phyloP scores from a whole-genome alignment of 2,113 vertebrate genomes.

The Podarcis raffonei region DNA sequence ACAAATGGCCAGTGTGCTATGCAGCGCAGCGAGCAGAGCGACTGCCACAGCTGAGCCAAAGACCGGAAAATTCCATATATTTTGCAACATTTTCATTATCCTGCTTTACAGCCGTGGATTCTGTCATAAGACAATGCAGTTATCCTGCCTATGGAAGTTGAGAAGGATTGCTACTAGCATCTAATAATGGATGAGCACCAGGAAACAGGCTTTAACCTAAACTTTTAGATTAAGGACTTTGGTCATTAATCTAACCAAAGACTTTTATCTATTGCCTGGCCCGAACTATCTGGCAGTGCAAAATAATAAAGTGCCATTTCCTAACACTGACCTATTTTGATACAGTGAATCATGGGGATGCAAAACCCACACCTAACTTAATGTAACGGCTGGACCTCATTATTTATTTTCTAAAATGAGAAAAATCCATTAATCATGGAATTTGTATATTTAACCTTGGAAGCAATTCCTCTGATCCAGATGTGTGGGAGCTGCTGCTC shows the following conservation, averaged over 20 bases:
- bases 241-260: conserved; percentile 30
- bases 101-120: conserved; percentile 45
- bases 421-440: not conserved
- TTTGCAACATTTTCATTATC: conserved; percentile 71
- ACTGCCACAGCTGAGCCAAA: conserved; percentile 71
- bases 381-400: not conserved
- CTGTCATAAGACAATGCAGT: conserved; percentile 33
- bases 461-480: not conserved
- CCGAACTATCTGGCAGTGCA: not conserved
- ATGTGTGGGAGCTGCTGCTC: not conserved
- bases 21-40: conserved; percentile 64
- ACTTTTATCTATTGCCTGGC: not conserved
- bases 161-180: not conserved
- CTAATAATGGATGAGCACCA: conserved; percentile 20
- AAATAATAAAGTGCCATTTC: not conserved
- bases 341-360: not conserved
- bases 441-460: not conserved
- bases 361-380: not conserved
- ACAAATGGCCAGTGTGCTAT: conserved; percentile 72
- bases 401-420: not conserved
- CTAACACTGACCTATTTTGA: not conserved
- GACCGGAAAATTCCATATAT: conserved; percentile 57
- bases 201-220: not conserved
- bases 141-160: conserved; percentile 5
- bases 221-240: not conserved